phyloP scores from a whole-genome alignment of 2,888 invertebrate genomes.

The Lycophotia porphyrea region DNA sequence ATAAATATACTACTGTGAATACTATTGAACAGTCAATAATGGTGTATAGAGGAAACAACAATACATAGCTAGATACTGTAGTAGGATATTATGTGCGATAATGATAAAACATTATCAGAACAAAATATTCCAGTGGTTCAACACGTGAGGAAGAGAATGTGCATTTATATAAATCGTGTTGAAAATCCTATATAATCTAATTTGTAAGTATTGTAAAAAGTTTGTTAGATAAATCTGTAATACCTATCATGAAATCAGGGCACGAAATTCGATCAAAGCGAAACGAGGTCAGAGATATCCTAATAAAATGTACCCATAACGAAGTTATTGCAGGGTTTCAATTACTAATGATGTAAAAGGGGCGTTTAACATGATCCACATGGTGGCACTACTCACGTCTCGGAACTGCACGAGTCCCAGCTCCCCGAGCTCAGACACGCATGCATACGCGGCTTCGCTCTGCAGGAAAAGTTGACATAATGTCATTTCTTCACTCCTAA shows the following conservation, averaged over 20 bases:
- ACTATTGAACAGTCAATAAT: conserved; percentile 1
- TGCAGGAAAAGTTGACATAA: conserved; percentile 99
- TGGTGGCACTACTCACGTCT: conserved; percentile 92
- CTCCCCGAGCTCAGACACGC: conserved; percentile 99
- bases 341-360: conserved; percentile 47
- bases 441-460: conserved; percentile 99
- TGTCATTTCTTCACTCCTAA: conserved; percentile 99
- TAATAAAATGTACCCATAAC: conserved; percentile 33
- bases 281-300: conserved; percentile 78
- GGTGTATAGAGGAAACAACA: not conserved
- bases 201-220: conserved; percentile 3
- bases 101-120: conserved; percentile 31
- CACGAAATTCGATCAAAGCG: conserved; percentile 63
- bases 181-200: not conserved
- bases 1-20: conserved; percentile 10
- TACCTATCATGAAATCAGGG: conserved; percentile 64
- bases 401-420: conserved; percentile 99
- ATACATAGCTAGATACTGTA: not conserved
- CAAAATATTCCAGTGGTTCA: conserved; percentile 17
- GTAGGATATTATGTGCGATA: conserved; percentile 12
- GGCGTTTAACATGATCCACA: conserved; percentile 61
- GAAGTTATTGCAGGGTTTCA: conserved; percentile 12
- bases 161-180: not conserved
- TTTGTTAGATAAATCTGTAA: conserved; percentile 37
- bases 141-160: not conserved